Percentiles rank a stretch among this genome's conserved stretches.
Conservation (phyloP, 2,113 vertebrate genomes). For the Erythrocebus patas region DNA sequence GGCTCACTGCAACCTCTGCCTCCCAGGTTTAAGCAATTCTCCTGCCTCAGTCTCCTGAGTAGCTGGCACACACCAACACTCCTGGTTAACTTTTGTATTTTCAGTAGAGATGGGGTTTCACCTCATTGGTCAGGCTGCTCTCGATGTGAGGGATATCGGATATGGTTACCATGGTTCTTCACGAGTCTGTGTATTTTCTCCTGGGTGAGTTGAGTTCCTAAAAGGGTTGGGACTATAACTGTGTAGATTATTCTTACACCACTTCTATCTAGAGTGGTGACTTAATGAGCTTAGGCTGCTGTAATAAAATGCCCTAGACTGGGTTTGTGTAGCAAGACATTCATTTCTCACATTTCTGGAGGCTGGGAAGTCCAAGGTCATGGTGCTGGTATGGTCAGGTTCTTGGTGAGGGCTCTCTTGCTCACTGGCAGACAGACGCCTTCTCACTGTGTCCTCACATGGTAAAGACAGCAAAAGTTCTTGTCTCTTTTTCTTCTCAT, state of each 20-base stretch:
- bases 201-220: not conserved
- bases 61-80: no score
- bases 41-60: no score
- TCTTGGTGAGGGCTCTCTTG: not conserved
- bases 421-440: not conserved
- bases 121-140: no score
- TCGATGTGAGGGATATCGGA: no score
- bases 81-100: no score
- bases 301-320: not conserved
- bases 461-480: not conserved
- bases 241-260: not conserved
- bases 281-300: not conserved
- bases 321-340: not conserved
- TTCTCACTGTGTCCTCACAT: not conserved
- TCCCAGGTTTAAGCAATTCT: no score
- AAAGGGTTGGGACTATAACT: not conserved
- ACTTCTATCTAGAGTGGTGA: not conserved
- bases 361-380: not conserved
- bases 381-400: no score
- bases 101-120: no score
- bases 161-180: not conserved
- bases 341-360: not conserved
- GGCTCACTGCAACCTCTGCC: no score
- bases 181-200: not conserved
- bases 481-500: not conserved